Base-by-base conservation (phyloP, 2,888 invertebrate genomes). In the Sesia apiformis region DNA sequence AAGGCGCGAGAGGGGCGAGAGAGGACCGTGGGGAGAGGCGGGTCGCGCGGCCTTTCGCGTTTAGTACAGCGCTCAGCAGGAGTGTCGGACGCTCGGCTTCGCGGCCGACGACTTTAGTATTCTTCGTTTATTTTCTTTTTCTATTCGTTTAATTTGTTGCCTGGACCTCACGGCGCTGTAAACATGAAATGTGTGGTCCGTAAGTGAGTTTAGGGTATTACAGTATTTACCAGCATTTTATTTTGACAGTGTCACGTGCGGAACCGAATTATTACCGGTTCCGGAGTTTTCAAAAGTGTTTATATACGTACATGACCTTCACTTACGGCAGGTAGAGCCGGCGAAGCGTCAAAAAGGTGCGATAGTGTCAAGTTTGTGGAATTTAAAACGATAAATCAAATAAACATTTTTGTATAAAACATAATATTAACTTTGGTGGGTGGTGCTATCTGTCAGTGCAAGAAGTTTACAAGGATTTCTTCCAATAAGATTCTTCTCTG, bases 111-210 rank as follows among this genome's bases (percentile, higher is more conserved):
- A 84, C 78, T 84, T 89, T 86, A 78, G 80, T 85, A 84, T 89
- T 87, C 84, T 88, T 89, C 87, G 84, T 87, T 89, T 89, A 86
- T 88, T 89, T 89, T 89, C 85, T 87, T 88, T 50, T 89, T 88
- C 81, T 87, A 86, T 89, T 88, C 86, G 80, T 89, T 89, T 89
- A 76, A 84, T 89, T 89, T 85, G 75, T 78, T 77, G 78, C 75
- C 78, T 76, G 74, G 74, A 78, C 78, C 76, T 70, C 69, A 68
- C 72, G 67, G 70, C 70, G 70, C 64, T 68, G 70, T 65, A 73
- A 75, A 77, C 71, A 81, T 74, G 77, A 74, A 72, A 84, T 80
- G 78, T 78, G 73, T 64, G 70, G 69, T 69, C 63, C 65, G 72
- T 74, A 70, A 81, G 78, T 80, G 76, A 78, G 72, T 78, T 74